These are phyloP conservation scores for Drosophila sordidula DNA, from an alignment of 2,888 invertebrate species.

Conservation along the genomic window DNA sequence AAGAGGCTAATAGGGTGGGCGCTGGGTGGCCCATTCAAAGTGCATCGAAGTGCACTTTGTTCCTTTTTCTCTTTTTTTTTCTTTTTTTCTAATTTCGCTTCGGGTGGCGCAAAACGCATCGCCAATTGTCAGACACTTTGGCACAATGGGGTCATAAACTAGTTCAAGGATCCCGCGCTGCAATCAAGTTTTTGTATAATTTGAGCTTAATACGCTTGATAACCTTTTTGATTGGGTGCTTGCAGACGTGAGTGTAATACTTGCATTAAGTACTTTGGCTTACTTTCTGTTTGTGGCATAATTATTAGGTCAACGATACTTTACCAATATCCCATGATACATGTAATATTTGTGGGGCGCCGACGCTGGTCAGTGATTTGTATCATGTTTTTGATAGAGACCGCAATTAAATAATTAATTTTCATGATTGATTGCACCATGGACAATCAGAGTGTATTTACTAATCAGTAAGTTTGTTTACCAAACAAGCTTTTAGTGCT, in stretches of 20 bases:
- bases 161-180: slow-evolving; percentile 65
- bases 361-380: slow-evolving; percentile 14
- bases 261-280: slow-evolving; percentile 24
- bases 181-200: slow-evolving; percentile 42
- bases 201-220: slow-evolving; percentile 34
- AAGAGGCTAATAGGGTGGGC: not conserved
- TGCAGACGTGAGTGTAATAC: slow-evolving; percentile 2
- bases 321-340: not conserved
- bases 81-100: slow-evolving; percentile 45
- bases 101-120: slow-evolving; percentile 54
- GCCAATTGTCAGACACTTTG: slow-evolving; percentile 76
- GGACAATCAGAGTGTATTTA: slow-evolving; percentile 24
- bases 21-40: slow-evolving; percentile 8
- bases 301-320: slow-evolving; percentile 41
- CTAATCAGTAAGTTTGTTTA: slow-evolving; percentile 46
- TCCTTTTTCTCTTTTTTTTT: not conserved
- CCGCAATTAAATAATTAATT: slow-evolving; percentile 50
- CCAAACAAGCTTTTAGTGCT: slow-evolving; percentile 6
- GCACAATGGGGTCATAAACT: slow-evolving; percentile 80
- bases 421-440: slow-evolving; percentile 43
- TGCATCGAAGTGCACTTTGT: slow-evolving; percentile 22
- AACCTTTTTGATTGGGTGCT: slow-evolving; percentile 34
- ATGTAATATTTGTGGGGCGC: not conserved
- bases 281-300: slow-evolving; percentile 21
- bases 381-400: slow-evolving; percentile 6